phyloP scores from a whole-genome alignment of 2,797 vertebrate genomes.

The Naso thynnoides region DNA sequence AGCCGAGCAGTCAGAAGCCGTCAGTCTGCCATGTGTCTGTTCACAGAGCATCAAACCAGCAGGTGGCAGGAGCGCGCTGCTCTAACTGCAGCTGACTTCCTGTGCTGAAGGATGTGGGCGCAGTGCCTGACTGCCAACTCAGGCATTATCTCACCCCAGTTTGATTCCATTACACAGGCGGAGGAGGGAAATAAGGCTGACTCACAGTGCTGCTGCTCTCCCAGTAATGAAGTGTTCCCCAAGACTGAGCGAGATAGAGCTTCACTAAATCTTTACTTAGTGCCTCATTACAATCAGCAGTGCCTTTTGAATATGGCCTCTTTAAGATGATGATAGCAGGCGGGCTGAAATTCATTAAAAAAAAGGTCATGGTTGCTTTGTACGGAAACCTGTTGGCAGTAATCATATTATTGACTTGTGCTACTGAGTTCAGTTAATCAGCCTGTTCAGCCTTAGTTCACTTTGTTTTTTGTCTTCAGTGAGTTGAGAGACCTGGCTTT shows the following conservation, averaged over 20 bases:
- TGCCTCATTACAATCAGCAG: conserved; percentile 53
- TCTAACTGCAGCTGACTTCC: conserved; percentile 9
- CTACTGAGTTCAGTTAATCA: conserved; percentile 33
- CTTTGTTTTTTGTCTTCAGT: conserved; percentile 5
- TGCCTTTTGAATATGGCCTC: conserved; percentile 32
- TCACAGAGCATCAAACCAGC: conserved; percentile 44
- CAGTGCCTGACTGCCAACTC: conserved; percentile 68
- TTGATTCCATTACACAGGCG: conserved; percentile 73
- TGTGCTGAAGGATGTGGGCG: conserved; percentile 45
- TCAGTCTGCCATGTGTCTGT: conserved; percentile 3
- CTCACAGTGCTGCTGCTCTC: conserved; percentile 56
- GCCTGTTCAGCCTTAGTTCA: conserved; percentile 22
- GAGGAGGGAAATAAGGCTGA: conserved; percentile 63
- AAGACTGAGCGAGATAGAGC: conserved; percentile 29
- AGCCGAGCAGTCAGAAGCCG: conserved; percentile 13
- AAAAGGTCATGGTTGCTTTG: conserved; percentile 40
- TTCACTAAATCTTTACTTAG: conserved; percentile 45
- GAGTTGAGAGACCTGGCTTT: conserved; percentile 9
- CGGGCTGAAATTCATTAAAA: conserved; percentile 36
- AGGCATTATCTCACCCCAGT: conserved; percentile 70
- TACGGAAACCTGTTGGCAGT: conserved; percentile 32
- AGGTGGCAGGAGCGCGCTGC: conserved; percentile 65
- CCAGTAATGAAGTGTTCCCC: conserved; percentile 40
- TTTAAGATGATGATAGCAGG: conserved; percentile 36
- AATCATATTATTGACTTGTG: conserved; percentile 28